These are phyloP conservation scores for Zootermopsis nevadensis DNA, from an alignment of 2,888 invertebrate genomes.

Conservation along the genomic window DNA sequence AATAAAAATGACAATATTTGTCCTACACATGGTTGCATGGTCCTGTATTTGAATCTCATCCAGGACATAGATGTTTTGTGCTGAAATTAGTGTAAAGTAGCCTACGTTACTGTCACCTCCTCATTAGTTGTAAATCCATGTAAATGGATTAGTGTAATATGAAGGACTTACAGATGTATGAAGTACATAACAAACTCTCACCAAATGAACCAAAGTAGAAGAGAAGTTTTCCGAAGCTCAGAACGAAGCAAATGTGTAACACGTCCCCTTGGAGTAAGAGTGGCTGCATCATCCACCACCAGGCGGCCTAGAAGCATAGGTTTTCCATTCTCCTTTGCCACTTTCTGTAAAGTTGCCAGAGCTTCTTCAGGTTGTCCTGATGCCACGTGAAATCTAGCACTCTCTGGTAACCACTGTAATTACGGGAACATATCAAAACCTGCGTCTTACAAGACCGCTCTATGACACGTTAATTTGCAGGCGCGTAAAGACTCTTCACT, in stretches of 20 bases:
- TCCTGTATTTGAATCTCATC: too few species aligned
- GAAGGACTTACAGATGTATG: background rate
- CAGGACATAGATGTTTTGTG: too few species aligned
- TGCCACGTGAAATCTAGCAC: constrained; percentile 88
- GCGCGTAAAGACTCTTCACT: too few species aligned
- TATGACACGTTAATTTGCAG: too few species aligned
- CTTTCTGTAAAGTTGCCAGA: constrained; percentile 82
- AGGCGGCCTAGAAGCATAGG: constrained; percentile 88
- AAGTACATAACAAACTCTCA: constrained; percentile 60
- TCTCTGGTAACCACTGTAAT: constrained; percentile 93
- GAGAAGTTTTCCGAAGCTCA: constrained; percentile 83
- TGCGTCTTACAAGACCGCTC: too few species aligned
- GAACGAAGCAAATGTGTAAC: constrained; percentile 80
- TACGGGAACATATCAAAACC: too few species aligned
- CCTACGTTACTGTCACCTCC: too few species aligned
- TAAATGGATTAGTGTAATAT: too few species aligned
- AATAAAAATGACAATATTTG: too few species aligned
- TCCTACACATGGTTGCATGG: too few species aligned
- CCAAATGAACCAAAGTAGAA: constrained; percentile 95
- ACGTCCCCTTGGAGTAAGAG: constrained; percentile 72
- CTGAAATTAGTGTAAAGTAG: too few species aligned
- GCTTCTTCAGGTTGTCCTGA: constrained; percentile 90
- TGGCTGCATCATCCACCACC: constrained; percentile 74
- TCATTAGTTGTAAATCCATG: too few species aligned
- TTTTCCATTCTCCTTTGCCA: constrained; percentile 87